Evolutionary conservation across 1,140 invertebrate species (phyloP).

Genomic region (Asobara japonica): DNA sequence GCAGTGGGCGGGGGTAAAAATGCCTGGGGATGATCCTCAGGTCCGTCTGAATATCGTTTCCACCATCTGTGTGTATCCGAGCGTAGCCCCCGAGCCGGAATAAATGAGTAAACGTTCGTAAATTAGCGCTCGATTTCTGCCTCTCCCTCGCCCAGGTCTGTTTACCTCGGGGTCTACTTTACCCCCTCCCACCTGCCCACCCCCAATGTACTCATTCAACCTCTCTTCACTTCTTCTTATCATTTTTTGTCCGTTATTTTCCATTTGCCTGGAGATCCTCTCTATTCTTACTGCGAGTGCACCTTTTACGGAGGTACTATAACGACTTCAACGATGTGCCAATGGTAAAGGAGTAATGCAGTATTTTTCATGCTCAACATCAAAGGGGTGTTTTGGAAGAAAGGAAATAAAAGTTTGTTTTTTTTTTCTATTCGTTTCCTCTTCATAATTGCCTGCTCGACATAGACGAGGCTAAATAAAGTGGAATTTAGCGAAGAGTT

Average conservation of each 20-base stretch:
- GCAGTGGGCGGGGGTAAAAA: background rate
- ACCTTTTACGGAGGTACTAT: slow-evolving; percentile 9
- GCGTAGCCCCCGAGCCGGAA: slow-evolving; percentile 20
- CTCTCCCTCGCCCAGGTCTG: background rate
- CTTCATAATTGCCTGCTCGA: background rate
- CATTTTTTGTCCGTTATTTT: slow-evolving; percentile 19
- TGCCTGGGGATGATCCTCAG: slow-evolving; percentile 12
- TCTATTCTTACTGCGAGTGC: background rate
- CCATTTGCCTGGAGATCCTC: slow-evolving; percentile 9
- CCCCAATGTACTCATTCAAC: slow-evolving; percentile 14
- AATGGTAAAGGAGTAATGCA: slow-evolving; percentile 12
- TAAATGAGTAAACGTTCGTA: slow-evolving; percentile 32
- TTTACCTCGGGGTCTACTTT: slow-evolving; percentile 6
- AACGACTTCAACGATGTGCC: slow-evolving; percentile 8
- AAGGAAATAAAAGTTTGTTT: background rate
- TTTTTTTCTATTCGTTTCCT: background rate
- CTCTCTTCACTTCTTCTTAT: slow-evolving; percentile 17
- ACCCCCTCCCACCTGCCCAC: background rate
- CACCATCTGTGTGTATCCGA: background rate
- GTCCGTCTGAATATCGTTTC: slow-evolving; percentile 13
- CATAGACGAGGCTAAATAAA: background rate
- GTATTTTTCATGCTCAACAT: slow-evolving; percentile 15
- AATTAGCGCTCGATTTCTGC: slow-evolving; percentile 29
- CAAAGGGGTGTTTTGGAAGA: background rate
- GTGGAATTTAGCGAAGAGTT: background rate